phyloP scores from a whole-genome alignment of 2,888 invertebrate genomes.

The Eupithecia inturbata region DNA sequence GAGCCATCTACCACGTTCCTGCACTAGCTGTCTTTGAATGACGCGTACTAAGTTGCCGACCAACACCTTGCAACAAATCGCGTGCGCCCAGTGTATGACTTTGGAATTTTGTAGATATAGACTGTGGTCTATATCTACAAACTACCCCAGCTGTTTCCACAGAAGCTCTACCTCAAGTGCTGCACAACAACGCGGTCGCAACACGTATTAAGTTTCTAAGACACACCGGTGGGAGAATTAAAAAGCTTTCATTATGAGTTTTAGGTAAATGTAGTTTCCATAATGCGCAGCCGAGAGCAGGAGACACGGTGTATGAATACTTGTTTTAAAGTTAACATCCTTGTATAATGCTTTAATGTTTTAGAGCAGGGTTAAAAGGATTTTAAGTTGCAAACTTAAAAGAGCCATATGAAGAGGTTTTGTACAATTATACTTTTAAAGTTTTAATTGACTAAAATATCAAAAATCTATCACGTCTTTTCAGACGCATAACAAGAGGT shows the following conservation, averaged over 20 bases:
- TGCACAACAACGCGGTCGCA: slow-evolving; percentile 31
- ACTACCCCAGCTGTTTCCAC: slow-evolving; percentile 10
- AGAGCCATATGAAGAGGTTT: neutral
- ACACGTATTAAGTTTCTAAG: slow-evolving; percentile 36
- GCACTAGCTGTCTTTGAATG: too few relatives aligned
- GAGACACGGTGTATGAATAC: slow-evolving; percentile 21
- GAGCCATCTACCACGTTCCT: too few relatives aligned
- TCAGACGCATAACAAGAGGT: neutral
- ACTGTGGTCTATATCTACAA: too few relatives aligned
- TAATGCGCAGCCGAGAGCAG: slow-evolving; percentile 16
- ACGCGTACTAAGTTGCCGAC: neutral
- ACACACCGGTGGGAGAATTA: slow-evolving; percentile 34
- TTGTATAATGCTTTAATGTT: neutral
- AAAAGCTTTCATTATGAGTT: slow-evolving; percentile 34
- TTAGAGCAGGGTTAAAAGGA: neutral
- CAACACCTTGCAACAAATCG: too few relatives aligned
- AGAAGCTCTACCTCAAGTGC: slow-evolving; percentile 17
- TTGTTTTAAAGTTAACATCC: slow-evolving; percentile 18
- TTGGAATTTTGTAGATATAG: too few relatives aligned
- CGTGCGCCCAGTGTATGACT: too few relatives aligned
- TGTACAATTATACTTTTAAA: neutral
- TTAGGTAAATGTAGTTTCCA: slow-evolving; percentile 22
- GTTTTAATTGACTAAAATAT: neutral
- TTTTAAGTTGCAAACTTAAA: neutral
- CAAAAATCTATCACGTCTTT: neutral